Base-by-base conservation (phyloP, 1,140 invertebrate genomes). In the Bilobella aurantiaca region DNA sequence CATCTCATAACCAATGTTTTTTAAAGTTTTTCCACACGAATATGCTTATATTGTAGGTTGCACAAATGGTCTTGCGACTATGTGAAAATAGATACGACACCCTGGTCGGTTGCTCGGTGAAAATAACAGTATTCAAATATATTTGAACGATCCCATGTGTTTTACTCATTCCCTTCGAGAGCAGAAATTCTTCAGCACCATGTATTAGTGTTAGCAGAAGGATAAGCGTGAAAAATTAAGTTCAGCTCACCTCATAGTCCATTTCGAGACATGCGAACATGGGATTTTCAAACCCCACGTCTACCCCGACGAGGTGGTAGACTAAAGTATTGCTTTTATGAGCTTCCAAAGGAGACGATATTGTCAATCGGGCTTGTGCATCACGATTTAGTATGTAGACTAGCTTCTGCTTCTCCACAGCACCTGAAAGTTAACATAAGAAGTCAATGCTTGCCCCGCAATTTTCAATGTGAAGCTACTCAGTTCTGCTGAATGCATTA, bases 181-280 rank as follows among this genome's bases (percentile, higher is more conserved):
- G 8, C 8, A 42, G 34, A 23, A 23, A 12, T 57, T 8, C 5
- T 8, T 28, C 30, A 30, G 30, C 31, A 29, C n/a, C n/a, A n/a
- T n/a, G n/a, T 42, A 32, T 27, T 12, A 42, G 8, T 12, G 18
- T 42, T 12, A n/a, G n/a, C n/a, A n/a, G n/a, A n/a, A n/a, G n/a
- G 18, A 42, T 12, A 42, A 12, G 18, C 34, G 34, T 42, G 18
- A 42, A 57, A 23, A 57, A 12, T 8, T 23, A n/a, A n/a, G n/a
- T 8, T 23, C 25, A 16, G 66, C 69, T 74, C 77, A 87, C 87
- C 80, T 99, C 96, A 82, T 99, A 99, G 80, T 99, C 97, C 75
- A 99, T 96, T 82, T 99, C 97, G 57, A 99, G 79, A 76, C 97
- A 99, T 0, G 97, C 96, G 86, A 99, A 99, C 82, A 98, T 93